These are phyloP conservation scores for Odobenus rosmarus DNA, from an alignment of 2,113 vertebrate species.

Conservation along the genomic window DNA sequence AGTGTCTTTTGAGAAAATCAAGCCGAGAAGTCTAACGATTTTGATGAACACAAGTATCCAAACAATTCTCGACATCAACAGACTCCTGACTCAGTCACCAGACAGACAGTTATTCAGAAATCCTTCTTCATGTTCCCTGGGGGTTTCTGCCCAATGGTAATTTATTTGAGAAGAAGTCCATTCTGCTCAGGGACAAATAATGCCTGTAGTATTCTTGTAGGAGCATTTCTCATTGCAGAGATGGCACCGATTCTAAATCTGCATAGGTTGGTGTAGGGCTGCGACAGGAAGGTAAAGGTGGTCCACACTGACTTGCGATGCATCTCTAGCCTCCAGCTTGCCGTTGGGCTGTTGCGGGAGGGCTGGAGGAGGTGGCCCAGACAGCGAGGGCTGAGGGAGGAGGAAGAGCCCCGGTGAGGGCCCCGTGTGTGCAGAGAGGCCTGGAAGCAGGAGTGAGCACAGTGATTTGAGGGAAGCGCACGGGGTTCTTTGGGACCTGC, in stretches of 20 bases:
- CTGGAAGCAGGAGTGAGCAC: neutral
- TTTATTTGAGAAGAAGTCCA: neutral
- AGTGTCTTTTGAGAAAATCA: neutral
- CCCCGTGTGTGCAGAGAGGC: neutral
- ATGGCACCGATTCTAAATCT: neutral
- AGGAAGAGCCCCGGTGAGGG: neutral
- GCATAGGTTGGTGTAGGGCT: neutral
- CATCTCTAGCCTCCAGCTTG: neutral
- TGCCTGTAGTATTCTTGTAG: too few species aligned
- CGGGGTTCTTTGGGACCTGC: neutral
- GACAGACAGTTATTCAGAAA: neutral
- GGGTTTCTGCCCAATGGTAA: neutral
- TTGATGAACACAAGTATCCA: neutral
- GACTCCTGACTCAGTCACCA: neutral
- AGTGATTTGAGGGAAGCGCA: neutral
- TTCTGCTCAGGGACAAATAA: neutral
- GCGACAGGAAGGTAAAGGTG: neutral
- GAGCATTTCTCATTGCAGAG: neutral
- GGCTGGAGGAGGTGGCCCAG: neutral
- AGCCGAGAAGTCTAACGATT: neutral
- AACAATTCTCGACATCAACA: neutral
- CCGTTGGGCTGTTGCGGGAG: neutral
- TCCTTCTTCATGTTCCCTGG: neutral
- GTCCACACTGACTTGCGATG: rapidly evolving
- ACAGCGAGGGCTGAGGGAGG: neutral